Percentiles rank a stretch among this genome's conserved stretches.
Conservation (phyloP, 2,888 invertebrate species). For the Mechanitis messenoides region DNA sequence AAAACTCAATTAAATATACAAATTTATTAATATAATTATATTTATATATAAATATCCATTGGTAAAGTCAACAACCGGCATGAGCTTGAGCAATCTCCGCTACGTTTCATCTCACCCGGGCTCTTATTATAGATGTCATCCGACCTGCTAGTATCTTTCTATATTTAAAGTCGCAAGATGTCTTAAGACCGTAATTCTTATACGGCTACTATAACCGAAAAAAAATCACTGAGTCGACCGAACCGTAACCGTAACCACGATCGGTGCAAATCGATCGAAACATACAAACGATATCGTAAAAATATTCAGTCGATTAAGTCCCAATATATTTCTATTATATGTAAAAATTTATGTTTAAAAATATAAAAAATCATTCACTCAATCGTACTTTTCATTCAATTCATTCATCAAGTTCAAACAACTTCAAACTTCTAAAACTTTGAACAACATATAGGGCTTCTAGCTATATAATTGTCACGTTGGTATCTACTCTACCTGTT, state of each 20-base stretch:
- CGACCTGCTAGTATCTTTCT: slow-evolving; percentile 74
- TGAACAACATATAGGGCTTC: too few species aligned
- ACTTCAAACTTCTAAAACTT: too few species aligned
- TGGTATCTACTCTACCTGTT: slow-evolving; percentile 3
- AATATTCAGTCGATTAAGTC: too few species aligned
- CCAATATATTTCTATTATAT: too few species aligned
- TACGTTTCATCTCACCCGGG: slow-evolving; percentile 65
- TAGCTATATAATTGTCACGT: background rate
- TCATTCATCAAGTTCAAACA: too few species aligned
- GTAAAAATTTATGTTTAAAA: too few species aligned
- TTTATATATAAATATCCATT: too few species aligned
- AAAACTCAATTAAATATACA: slow-evolving; percentile 4
- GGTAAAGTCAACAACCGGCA: slow-evolving; percentile 66
- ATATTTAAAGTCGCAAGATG: slow-evolving; percentile 62
- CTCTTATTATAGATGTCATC: slow-evolving; percentile 76
- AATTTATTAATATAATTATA: slow-evolving; percentile 22
- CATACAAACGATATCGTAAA: too few species aligned
- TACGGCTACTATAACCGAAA: background rate
- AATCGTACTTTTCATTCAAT: too few species aligned
- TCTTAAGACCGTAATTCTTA: slow-evolving; percentile 20
- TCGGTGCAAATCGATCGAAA: too few species aligned
- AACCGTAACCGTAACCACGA: too few species aligned
- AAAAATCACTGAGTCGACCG: background rate
- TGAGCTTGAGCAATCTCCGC: slow-evolving; percentile 65
- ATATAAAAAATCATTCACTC: too few species aligned